Percentiles rank a stretch among this genome's conserved stretches.
Conservation (phyloP, 2,888 invertebrate genomes). For the Drosophila meridionalis region DNA sequence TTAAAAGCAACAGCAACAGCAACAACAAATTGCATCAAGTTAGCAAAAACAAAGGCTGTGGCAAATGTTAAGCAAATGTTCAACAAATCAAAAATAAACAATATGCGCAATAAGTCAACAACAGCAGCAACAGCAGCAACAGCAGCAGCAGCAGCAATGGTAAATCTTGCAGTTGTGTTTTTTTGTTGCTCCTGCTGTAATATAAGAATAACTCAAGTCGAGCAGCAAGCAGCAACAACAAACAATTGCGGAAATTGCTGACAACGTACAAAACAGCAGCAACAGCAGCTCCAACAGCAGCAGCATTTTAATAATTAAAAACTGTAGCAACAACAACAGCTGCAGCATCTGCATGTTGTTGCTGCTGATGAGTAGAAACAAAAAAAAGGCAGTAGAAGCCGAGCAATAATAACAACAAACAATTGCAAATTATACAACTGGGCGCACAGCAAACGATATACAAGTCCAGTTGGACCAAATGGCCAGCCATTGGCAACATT, state of each 20-base stretch:
- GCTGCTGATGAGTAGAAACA: slow-evolving; percentile 59
- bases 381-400: not conserved
- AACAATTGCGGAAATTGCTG: slow-evolving; percentile 64
- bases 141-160: slow-evolving; percentile 17
- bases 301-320: slow-evolving; percentile 60
- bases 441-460: slow-evolving; percentile 66
- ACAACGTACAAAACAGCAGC: slow-evolving; percentile 37
- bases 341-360: slow-evolving; percentile 19
- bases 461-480: slow-evolving; percentile 25
- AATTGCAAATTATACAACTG: slow-evolving; percentile 77
- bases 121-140: slow-evolving; percentile 22
- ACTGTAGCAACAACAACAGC: slow-evolving; percentile 38
- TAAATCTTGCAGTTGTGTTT: slow-evolving; percentile 19
- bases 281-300: slow-evolving; percentile 32
- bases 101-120: slow-evolving; percentile 39
- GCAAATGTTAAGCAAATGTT: slow-evolving; percentile 69
- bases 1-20: slow-evolving; percentile 12
- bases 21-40: slow-evolving; percentile 27
- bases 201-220: slow-evolving; percentile 42
- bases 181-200: slow-evolving; percentile 24
- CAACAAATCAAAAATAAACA: slow-evolving; percentile 69
- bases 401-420: slow-evolving; percentile 70
- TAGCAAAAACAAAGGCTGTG: slow-evolving; percentile 14
- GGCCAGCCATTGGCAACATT: slow-evolving; percentile 39
- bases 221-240: slow-evolving; percentile 39